Percentiles rank a stretch among this genome's conserved stretches.
These are phyloP conservation scores for Lophura nycthemera DNA, from an alignment of 2,113 vertebrate species.

Conservation along the genomic window DNA sequence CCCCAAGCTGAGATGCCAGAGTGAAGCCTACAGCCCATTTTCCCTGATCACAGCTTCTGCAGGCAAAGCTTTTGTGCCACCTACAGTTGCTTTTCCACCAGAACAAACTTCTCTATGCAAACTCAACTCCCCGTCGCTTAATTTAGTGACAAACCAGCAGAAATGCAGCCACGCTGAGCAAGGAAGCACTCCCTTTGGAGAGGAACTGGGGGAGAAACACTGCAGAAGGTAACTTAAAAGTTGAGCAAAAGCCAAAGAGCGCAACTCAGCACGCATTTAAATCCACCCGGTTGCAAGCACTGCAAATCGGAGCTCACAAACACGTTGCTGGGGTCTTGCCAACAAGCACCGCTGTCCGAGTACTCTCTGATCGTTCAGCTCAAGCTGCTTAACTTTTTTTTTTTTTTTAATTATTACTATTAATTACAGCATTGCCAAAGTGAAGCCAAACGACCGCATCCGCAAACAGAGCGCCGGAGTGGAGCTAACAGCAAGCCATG, in stretches of 20 bases:
- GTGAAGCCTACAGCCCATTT: background rate
- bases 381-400: accelerated
- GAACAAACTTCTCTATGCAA: accelerated
- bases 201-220: background rate
- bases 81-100: constrained; percentile 31
- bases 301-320: too few relatives aligned
- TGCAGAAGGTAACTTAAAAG: accelerated
- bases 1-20: accelerated
- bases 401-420: background rate
- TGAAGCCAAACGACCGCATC: background rate
- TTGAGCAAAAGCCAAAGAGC: accelerated
- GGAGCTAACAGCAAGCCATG: accelerated
- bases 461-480: background rate
- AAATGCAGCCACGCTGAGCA: background rate
- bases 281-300: accelerated
- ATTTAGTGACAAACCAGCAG: background rate
- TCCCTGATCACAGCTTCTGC: accelerated
- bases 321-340: accelerated
- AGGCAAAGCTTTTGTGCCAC: constrained; percentile 64
- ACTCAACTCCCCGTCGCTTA: background rate
- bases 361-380: accelerated
- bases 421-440: background rate
- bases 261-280: accelerated
- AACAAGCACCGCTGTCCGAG: accelerated
- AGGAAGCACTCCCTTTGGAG: constrained; percentile 45